Base-by-base conservation (phyloP, 2,888 invertebrate genomes). In the Cosmia pyralina region DNA sequence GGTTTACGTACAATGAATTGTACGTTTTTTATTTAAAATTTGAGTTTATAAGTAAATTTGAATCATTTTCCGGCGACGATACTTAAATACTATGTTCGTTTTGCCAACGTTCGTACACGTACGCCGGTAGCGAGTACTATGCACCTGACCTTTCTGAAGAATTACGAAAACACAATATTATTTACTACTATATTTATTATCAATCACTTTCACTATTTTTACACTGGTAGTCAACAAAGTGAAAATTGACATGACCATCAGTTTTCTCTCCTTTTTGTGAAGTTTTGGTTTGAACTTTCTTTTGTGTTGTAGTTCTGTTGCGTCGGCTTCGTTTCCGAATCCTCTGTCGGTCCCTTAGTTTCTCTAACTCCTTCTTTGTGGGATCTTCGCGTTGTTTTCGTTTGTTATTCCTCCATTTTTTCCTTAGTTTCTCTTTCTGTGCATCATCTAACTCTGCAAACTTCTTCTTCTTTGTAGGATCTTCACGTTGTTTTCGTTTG, bases 361-460 rank as follows among this genome's bases (percentile, higher is more conserved):
- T 28, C 19, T 65, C 55, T 41, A 65, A 65, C 57, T 65, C 65
- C 7, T 65, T 55, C 11, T 38, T 34, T 17, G 46, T 62, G 3
- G 44, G 34, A 5, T 64, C 48, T 10, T 50, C 64, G 22, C 64
- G 64, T 50, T 69, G 48, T 50, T 22, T 69, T 6, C 48, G 48
- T 38, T 64, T 69, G 19, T 41, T 4, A 28, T n/a, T 50, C 15
- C 66, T 69, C 69, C 44, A 52, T 52, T 28, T 41, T n/a, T 65
- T 44, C 22, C 69, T 41, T 19, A 50, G 28, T 53, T 66, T 66
- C 28, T 52, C 69, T 65, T 50, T 52, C 15, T 65, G 64, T 15
- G 19, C 69, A 6, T 69, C 50, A 41, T 64, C 38, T 69, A 69
- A 65, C 65, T 65, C 65, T 15, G 41, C 19, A 38, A 50, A 13